Evolutionary conservation across 1,140 invertebrate species (phyloP).

Genomic region (Maconellicoccus hirsutus): DNA sequence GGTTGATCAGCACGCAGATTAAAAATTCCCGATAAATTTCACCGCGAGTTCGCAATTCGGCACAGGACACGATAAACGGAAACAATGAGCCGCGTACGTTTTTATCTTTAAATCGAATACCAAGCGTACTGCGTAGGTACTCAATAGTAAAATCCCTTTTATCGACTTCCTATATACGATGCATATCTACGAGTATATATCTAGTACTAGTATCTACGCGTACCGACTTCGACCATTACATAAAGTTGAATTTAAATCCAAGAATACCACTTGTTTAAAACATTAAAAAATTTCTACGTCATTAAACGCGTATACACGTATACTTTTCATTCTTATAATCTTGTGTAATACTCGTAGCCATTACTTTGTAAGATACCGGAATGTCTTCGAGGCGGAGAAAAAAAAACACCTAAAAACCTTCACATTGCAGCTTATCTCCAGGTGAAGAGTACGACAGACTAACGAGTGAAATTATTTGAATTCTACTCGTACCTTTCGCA

Average conservation of each 20-base stretch:
- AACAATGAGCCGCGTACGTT: too few relatives aligned
- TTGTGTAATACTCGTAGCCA: not conserved
- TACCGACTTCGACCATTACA: not conserved
- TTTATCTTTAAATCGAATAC: too few relatives aligned
- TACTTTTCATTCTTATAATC: not conserved
- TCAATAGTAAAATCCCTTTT: not conserved
- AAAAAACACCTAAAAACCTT: not conserved
- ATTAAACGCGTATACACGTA: not conserved
- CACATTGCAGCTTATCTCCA: not conserved
- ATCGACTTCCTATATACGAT: not conserved
- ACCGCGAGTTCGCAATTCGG: too few relatives aligned
- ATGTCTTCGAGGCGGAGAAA: not conserved
- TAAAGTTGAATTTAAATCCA: not conserved
- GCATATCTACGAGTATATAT: too few relatives aligned
- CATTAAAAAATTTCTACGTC: not conserved
- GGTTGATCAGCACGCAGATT: too few relatives aligned
- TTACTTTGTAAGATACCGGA: constrained; percentile 8
- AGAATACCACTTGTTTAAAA: not conserved
- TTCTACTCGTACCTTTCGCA: not conserved
- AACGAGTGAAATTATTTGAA: not conserved
- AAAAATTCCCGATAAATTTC: too few relatives aligned
- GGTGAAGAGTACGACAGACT: too few relatives aligned
- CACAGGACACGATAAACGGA: too few relatives aligned
- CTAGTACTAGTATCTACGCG: not conserved
- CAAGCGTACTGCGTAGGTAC: not conserved